Percentiles rank a stretch among this genome's conserved stretches.
phyloP scores from a whole-genome alignment of 2,113 vertebrate species.

The Pogona vitticeps region DNA sequence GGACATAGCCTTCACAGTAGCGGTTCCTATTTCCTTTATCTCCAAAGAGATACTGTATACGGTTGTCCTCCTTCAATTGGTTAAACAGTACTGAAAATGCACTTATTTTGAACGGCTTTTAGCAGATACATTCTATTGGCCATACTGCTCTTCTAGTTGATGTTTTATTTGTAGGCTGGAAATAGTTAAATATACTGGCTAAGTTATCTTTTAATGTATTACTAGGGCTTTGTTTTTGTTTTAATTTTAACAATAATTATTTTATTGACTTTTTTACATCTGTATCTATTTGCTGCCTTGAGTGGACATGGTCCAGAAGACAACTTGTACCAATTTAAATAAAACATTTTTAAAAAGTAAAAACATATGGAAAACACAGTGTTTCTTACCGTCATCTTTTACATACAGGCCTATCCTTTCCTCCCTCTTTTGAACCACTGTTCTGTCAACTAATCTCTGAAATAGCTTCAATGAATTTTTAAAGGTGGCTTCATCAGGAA shows the following conservation, averaged over 20 bases:
- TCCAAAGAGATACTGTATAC: background rate
- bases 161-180: background rate
- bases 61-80: background rate
- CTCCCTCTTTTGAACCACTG: constrained; percentile 63
- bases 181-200: background rate
- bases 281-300: background rate
- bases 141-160: background rate
- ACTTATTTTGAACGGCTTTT: background rate
- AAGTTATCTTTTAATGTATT: background rate
- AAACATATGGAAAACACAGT: background rate
- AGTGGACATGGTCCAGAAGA: background rate
- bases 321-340: background rate
- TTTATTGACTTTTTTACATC: background rate
- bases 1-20: background rate
- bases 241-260: background rate
- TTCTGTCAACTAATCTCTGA: constrained; percentile 63
- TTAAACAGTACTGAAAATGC: background rate
- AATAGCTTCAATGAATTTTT: constrained; percentile 61
- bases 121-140: background rate
- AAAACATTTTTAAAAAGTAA: background rate
- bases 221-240: background rate
- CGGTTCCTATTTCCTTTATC: background rate
- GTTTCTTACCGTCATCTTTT: constrained; percentile 69
- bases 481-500: constrained; percentile 54
- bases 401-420: constrained; percentile 58